Base-by-base conservation (phyloP, 2,113 vertebrate genomes). In the Pholis gunnellus region DNA sequence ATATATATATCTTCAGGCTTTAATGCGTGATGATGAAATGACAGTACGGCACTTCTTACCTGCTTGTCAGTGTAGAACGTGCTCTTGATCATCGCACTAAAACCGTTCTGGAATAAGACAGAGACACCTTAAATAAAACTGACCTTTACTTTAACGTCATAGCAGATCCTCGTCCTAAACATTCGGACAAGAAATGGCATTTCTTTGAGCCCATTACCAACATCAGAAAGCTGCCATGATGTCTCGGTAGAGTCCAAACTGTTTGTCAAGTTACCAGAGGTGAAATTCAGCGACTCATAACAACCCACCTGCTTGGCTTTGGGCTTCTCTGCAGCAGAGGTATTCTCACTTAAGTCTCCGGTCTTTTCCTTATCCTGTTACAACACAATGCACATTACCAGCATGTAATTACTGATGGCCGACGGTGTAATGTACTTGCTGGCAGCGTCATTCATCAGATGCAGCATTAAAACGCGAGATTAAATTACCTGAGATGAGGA, bases 301-400 rank as follows among this genome's bases (percentile, higher is more conserved):
- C 11, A 69, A 76, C 84, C 4, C 2, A 87, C 94, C 87, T 87
- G 87, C 17, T 90, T 90, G 46, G 71, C 22, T 91, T 87, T 89
- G 57, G 85, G 66, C 29, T 89, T 90, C 48, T 84, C 78, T 50
- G 81, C 17, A 31, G 80, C 8, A 4, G 72, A 50, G 13, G 8
- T 48, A 2, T 61, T 78, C 36, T 84, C 81, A 22, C 71, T 86
- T 3, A 72, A 70, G 22, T 80, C 81, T 64, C 64, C 91, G 9
- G 56, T 8, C 69, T 75, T 92, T 42, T 87, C 68, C 3, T 86
- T 82, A 13, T 90, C 83, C 92, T 93, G 72, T 60, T 48, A 73
- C 0, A 36, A 46, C 25, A 80, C 52, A 65, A 38, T 57, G 4
- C 34, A 57, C 4, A 27, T 64, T 3, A 72, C 29, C 25, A 54